Base-by-base conservation (phyloP, 1,140 invertebrate species). In the Micrasema longulum region DNA sequence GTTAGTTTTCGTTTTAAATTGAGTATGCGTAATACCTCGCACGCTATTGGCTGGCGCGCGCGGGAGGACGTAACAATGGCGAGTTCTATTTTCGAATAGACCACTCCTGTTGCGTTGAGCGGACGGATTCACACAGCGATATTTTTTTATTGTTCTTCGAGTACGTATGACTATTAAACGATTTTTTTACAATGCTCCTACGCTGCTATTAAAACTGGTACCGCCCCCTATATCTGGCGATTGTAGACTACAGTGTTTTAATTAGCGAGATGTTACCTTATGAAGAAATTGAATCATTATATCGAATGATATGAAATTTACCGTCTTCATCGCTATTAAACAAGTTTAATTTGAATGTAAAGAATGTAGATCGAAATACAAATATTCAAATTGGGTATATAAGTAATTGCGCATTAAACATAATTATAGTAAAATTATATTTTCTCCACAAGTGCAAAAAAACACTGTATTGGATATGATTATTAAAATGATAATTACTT, bases 1-100 rank as follows among this genome's bases (percentile, higher is more conserved):
- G 12, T 45, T 22, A 45, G 38, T 26, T 45, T 62, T 43, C 36
- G 35, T 41, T 62, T 43, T 47, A 20, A 16, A 20, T 14, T 23
- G 5, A 16, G 41, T 45, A 63, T 45, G 60, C 22, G 43, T 10
- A 60, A 9, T 20, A 45, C 20, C 60, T 45, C 38, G 60, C 38
- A 26, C 60, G 60, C 41, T 7, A 67, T 67, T 67, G 65, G 65
- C 36, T 48, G 5, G 50, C 47, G 18, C 20, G 35, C 22, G 14
- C 31, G 36, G 65, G 52, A 55, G 65, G 65, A 48, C 65, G 65
- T 67, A 48, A 67, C 65, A 67, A 53, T n/a, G n/a, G 65, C 31
- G 48, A 7, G 48, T 67, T 67, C 65, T 67, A 67, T 67, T 67
- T 67, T 55, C 35, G 50, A 67, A 67, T 31, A 53, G 65, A 67